Evolutionary conservation across 2,113 vertebrate genomes (phyloP), one percentile per base, ranked within the genome.

Genomic region (Rhynchomys soricoides): DNA sequence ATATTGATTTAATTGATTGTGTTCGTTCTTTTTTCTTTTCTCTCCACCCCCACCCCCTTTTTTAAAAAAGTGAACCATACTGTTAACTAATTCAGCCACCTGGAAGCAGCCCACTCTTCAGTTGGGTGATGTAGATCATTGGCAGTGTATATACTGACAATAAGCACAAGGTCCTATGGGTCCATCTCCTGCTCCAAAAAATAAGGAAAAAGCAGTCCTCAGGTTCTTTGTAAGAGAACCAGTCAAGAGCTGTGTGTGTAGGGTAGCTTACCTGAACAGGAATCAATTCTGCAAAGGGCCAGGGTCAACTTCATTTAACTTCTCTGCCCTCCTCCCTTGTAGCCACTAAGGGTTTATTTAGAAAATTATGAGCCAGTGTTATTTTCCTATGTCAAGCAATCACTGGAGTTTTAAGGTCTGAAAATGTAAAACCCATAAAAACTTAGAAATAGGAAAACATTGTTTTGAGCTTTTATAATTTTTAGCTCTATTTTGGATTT

Each of bases 391-490:
- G 31, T 92, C 68, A 74, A 40, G 10, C 74, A 87, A 59, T 77
- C 59, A 40, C 0, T 79, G 15, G 29, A 37, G 64, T 77, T 95
- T 88, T 93, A 90, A 93, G 29, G 45, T 81, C 75, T 90, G 13
- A 13, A 77, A 10, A 59, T 43, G 66, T 90, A 40, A n/a, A 74
- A 62, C 64, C 11, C 22, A 85, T 6, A 79, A 57, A 17, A 79
- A 52, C 26, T 97, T 92, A 52, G 89, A 87, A n/a, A 92, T 89
- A 77, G 86, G 8, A 70, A 91, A 79, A 87, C 45, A 62, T 40
- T 94, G 78, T 93, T 95, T 92, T 94, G 57, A 94, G 13, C 71
- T 31, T 90, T 90, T 86, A 7, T 52, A 86, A 59, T 50, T 94
- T 82, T 93, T 77, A 45, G 15, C 68, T 93, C n/a, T 77, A 90